Evolutionary conservation across 2,113 vertebrate genomes (phyloP).

Genomic region (Mobula hypostoma): DNA sequence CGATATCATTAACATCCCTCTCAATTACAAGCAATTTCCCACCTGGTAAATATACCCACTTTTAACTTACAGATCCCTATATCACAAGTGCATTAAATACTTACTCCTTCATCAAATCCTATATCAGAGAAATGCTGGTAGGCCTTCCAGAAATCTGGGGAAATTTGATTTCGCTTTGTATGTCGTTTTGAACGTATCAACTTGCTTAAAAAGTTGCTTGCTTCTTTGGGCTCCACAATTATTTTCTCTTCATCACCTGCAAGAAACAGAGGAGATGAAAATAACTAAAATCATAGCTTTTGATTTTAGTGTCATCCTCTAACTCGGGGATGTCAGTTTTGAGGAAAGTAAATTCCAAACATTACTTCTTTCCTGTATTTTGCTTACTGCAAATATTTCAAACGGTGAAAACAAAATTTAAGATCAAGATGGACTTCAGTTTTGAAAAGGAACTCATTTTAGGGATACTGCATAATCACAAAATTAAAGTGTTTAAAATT

Average conservation of each 20-base stretch:
- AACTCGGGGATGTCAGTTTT: not conserved
- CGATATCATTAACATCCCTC: not conserved
- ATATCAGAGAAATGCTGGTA: slow-evolving; percentile 68
- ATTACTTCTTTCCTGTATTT: not conserved
- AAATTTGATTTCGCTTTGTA: slow-evolving; percentile 67
- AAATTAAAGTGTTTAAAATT: not conserved
- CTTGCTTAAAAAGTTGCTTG: slow-evolving; percentile 44
- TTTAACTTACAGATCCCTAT: not conserved
- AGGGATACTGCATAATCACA: not conserved
- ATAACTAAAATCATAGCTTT: not conserved
- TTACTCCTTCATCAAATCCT: slow-evolving; percentile 62
- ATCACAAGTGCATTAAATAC: slow-evolving; percentile 36
- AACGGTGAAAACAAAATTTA: not conserved
- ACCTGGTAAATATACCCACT: too few species aligned
- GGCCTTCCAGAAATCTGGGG: slow-evolving; percentile 68
- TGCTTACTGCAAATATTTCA: not conserved
- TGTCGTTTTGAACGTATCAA: slow-evolving; percentile 61
- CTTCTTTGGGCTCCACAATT: slow-evolving; percentile 42
- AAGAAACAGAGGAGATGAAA: not conserved
- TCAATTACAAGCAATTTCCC: not conserved
- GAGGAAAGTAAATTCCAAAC: not conserved
- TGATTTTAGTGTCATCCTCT: too few species aligned
- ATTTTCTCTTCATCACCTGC: slow-evolving; percentile 38
- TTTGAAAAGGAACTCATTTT: not conserved
- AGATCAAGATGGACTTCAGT: not conserved